Base-by-base conservation (phyloP, 2,888 invertebrate species). In the Agonopterix subpropinquella region DNA sequence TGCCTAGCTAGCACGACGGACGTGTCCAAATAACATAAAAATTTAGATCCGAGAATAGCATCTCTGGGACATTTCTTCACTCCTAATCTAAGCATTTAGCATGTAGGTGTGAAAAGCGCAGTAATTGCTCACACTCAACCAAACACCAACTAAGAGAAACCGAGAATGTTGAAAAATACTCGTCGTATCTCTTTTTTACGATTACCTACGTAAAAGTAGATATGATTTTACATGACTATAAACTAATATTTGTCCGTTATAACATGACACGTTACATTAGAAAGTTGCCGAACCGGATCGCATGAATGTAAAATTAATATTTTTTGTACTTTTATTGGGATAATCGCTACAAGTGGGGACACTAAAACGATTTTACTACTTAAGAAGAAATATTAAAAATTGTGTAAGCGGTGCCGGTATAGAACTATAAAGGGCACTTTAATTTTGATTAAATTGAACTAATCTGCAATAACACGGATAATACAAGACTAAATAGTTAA, bases 51-150 rank as follows among this genome's bases (percentile, higher is more conserved):
- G 43, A 59, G 70, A 70, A 72, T 65, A 57, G 56, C 65, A 65
- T 67, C 57, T 53, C 65, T 70, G 77, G 63, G 80, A 83, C 85
- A 83, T 78, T 75, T 80, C 74, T 61, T 67, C 67, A 58, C 60
- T 51, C 62, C 61, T 69, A 76, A 72, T 71, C 67, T 65, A 67
- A 71, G 66, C 81, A 57, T 66, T 88, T 87, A 87, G 79, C 80
- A 57, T 59, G 64, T 57, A 74, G 63, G 84, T 83, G 87, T 87
- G 79, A 87, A 87, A 84, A 87, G 85, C 79, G 62, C 53, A 68
- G 73, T 81, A 80, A 84, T 86, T 79, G 77, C 75, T 71, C 61
- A 53, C 61, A 65, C 59, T 65, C 50, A 61, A 70, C 72, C 68
- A 73, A 77, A 28, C 28, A 28, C 18, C 8, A n/a, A n/a, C n/a